Percentiles rank a stretch among this genome's conserved stretches.
phyloP scores from a whole-genome alignment of 2,888 invertebrate species.

The Serripes groenlandicus region DNA sequence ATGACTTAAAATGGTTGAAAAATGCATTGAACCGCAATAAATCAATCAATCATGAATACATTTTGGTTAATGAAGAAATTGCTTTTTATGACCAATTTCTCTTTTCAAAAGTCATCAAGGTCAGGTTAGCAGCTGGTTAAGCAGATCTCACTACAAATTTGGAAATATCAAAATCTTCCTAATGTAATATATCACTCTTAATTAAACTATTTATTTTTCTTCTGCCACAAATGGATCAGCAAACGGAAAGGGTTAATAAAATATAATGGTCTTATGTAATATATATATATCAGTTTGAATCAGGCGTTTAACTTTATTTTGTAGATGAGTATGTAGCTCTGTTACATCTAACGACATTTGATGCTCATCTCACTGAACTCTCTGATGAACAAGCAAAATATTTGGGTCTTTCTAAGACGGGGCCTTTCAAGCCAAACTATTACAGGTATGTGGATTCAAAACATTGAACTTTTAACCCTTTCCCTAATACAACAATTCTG shows the following conservation, averaged over 20 bases:
- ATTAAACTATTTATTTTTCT: no score
- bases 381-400: slow-evolving; percentile 99
- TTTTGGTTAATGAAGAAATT: no score
- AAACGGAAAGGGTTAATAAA: not conserved
- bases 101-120: no score
- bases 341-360: slow-evolving; percentile 98
- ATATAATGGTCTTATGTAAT: not conserved
- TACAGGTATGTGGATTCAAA: slow-evolving; percentile 91
- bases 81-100: no score
- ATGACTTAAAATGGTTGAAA: no score
- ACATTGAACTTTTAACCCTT: not conserved
- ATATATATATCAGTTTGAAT: not conserved
- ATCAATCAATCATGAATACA: no score
- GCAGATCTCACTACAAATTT: no score
- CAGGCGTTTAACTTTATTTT: slow-evolving; percentile 22
- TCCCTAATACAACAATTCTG: not conserved
- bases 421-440: slow-evolving; percentile 99
- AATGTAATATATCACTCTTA: no score
- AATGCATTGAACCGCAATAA: no score
- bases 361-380: slow-evolving; percentile 98
- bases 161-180: no score
- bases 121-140: no score
- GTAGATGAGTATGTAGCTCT: slow-evolving; percentile 99
- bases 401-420: slow-evolving; percentile 98
- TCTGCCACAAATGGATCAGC: no score